Percentiles rank a stretch among this genome's conserved stretches.
Conservation (phyloP, 2,113 vertebrate species). For the Cepphus grylle region DNA sequence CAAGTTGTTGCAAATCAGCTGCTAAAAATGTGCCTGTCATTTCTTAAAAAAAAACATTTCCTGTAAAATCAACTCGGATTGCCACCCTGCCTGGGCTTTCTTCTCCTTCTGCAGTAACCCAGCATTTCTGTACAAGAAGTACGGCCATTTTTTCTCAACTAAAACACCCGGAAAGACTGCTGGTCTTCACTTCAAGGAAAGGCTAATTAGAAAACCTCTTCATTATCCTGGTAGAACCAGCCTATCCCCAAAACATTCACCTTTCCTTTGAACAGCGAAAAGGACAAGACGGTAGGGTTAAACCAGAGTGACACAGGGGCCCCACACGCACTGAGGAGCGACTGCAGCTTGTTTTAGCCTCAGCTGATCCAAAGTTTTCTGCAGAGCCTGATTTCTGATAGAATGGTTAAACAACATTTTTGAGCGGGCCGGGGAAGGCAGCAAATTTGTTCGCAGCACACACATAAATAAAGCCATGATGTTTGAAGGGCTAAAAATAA, state of each 20-base stretch:
- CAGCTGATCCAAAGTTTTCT: neutral
- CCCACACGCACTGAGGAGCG: neutral
- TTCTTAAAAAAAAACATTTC: neutral
- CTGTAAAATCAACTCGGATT: neutral
- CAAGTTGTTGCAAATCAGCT: neutral
- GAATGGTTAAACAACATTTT: neutral
- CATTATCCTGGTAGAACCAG: neutral
- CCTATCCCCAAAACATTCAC: neutral
- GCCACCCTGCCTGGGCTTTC: neutral
- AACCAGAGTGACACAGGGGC: accelerated
- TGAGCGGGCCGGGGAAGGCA: neutral
- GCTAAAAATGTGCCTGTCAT: neutral
- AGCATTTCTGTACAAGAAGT: neutral
- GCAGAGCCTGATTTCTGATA: neutral
- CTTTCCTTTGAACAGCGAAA: neutral
- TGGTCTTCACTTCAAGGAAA: neutral
- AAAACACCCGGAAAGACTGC: neutral
- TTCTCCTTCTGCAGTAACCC: neutral
- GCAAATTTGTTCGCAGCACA: neutral
- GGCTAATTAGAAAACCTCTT: neutral
- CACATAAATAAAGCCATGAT: neutral
- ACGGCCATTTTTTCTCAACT: neutral
- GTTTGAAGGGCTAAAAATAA: neutral
- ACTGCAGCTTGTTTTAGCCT: neutral
- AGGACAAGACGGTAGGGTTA: neutral